Percentiles rank a stretch among this genome's conserved stretches.
phyloP scores from a whole-genome alignment of 23 tunicate genomes.

The Styela plicata region DNA sequence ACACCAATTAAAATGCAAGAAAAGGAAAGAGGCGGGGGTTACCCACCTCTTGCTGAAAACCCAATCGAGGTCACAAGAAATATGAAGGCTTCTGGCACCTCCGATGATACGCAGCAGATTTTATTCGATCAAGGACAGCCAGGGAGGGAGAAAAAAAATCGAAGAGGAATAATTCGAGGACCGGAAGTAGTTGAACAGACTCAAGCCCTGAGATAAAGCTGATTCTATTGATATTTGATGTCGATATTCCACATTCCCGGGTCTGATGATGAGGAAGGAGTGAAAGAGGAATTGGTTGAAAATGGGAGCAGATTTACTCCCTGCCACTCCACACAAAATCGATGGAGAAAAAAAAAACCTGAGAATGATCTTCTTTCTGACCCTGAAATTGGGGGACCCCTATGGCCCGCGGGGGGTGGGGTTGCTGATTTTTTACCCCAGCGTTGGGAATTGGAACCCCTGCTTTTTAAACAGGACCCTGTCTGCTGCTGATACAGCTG shows the following conservation, averaged over 20 bases:
- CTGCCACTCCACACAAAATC: not conserved
- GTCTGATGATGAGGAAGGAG: not conserved
- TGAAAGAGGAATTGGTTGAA: not conserved
- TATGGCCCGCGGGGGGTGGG: not conserved
- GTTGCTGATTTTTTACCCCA: slow-evolving; percentile 5
- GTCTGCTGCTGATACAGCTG: slow-evolving; percentile 26
- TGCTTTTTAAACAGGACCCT: not conserved
- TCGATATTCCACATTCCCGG: not conserved
- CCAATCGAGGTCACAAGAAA: slow-evolving; percentile 58
- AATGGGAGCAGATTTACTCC: slow-evolving; percentile 25
- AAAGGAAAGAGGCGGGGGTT: slow-evolving; percentile 40
- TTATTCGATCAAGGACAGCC: slow-evolving; percentile 57
- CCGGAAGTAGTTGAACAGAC: slow-evolving; percentile 1
- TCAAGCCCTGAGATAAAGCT: slow-evolving; percentile 2
- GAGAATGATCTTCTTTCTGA: not conserved
- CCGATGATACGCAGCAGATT: slow-evolving; percentile 67
- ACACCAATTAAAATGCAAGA: slow-evolving; percentile 29
- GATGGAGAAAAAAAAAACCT: not conserved
- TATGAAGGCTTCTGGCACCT: slow-evolving; percentile 89
- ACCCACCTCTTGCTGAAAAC: slow-evolving; percentile 55
- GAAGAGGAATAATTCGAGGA: slow-evolving; percentile 16
- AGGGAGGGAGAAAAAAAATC: slow-evolving; percentile 47
- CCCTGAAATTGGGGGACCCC: slow-evolving; percentile 1
- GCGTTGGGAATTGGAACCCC: slow-evolving; percentile 14
- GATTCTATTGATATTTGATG: not conserved